Evolutionary conservation across 2,797 vertebrate species (phyloP).

Genomic region (Microctenopoma lineatum): DNA sequence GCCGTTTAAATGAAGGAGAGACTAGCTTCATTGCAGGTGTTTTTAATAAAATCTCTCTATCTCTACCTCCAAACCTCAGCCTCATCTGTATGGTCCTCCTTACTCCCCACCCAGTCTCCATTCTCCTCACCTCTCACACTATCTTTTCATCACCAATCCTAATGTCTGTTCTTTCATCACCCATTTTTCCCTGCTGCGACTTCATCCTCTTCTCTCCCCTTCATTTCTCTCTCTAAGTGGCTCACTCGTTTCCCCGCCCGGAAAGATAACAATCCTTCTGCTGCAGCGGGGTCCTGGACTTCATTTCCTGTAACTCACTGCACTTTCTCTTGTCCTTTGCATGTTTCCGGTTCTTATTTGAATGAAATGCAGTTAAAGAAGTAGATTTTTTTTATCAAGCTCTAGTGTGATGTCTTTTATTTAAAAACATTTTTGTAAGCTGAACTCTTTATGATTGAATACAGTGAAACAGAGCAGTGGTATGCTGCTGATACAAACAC

Average conservation of each 20-base stretch:
- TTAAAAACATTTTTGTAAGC: constrained; percentile 16
- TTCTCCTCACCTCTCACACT: constrained; percentile 42
- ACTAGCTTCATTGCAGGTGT: constrained; percentile 13
- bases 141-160: constrained; percentile 55
- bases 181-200: constrained; percentile 50
- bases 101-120: constrained; percentile 13
- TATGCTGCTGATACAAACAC: too few species aligned
- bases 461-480: too few species aligned
- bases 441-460: too few species aligned
- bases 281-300: constrained; percentile 22
- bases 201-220: constrained; percentile 58
- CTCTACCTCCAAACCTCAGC: constrained; percentile 14
- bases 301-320: constrained; percentile 58
- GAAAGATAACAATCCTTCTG: constrained; percentile 62
- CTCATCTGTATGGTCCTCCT: constrained; percentile 55
- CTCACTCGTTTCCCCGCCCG: constrained; percentile 10
- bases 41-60: constrained; percentile 57
- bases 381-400: neutral
- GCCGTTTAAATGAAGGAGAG: constrained; percentile 41
- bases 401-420: constrained; percentile 25
- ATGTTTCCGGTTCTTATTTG: constrained; percentile 22
- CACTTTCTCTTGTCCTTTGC: constrained; percentile 41
- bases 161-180: constrained; percentile 62
- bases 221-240: constrained; percentile 47
- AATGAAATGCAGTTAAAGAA: constrained; percentile 35